Evolutionary conservation across 2,113 vertebrate species (phyloP).

Genomic region (Syngnathoides biaculeatus): DNA sequence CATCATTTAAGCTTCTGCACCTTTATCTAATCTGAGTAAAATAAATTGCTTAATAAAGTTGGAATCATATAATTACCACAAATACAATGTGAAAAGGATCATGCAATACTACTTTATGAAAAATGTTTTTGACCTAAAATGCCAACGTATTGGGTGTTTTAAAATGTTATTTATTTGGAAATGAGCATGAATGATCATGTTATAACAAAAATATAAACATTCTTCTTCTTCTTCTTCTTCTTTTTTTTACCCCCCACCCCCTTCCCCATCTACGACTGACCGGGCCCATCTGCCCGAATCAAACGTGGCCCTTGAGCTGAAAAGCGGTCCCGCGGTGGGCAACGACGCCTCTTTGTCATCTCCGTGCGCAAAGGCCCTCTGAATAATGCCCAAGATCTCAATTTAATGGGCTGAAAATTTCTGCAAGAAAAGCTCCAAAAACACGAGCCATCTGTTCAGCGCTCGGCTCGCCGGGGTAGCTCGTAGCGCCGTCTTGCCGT

Average conservation of each 20-base stretch:
- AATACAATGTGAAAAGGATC: no score
- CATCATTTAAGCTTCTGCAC: no score
- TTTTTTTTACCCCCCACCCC: not conserved
- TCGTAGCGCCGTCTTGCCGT: slow-evolving; percentile 72
- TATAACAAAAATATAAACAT: not conserved
- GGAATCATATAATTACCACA: no score
- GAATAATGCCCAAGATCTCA: slow-evolving; percentile 52
- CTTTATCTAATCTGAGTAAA: no score
- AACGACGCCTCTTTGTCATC: slow-evolving; percentile 18
- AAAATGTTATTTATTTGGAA: no score
- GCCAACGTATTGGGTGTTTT: no score
- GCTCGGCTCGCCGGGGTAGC: slow-evolving; percentile 68
- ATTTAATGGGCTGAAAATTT: slow-evolving; percentile 71
- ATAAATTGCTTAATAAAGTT: no score
- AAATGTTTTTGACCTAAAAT: no score
- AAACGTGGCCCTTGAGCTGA: not conserved
- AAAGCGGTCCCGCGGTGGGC: no score
- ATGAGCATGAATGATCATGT: no score
- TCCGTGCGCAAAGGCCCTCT: slow-evolving; percentile 35
- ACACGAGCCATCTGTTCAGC: slow-evolving; percentile 73
- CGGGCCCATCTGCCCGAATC: not conserved
- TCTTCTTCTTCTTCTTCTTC: not conserved
- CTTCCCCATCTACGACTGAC: not conserved
- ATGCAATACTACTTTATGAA: no score
- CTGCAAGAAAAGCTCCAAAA: slow-evolving; percentile 71